A percentile compares a stretch with the other conserved stretches of the same genome.
phyloP scores from a whole-genome alignment of 2,113 vertebrate species.

The Tachysurus fulvidraco region DNA sequence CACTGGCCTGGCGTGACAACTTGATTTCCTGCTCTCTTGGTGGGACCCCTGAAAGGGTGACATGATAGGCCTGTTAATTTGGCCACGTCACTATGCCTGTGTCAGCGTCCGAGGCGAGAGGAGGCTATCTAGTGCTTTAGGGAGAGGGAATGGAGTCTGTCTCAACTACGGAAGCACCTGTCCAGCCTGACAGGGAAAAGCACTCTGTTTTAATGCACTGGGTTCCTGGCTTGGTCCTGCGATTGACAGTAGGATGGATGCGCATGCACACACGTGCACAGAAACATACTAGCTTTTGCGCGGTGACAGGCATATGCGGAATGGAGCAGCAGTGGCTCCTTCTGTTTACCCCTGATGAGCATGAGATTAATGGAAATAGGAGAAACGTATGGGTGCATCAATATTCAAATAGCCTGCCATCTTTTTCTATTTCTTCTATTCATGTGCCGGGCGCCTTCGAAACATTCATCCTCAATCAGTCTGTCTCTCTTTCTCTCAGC shows the following conservation, averaged over 20 bases:
- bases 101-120: conserved; percentile 69
- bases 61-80: conserved; percentile 91
- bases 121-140: conserved; percentile 72
- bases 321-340: conserved; percentile 80
- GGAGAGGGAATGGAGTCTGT: conserved; percentile 83
- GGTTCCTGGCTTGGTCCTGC: conserved; percentile 79
- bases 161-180: conserved; percentile 86
- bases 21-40: conserved; percentile 89
- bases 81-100: conserved; percentile 85
- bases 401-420: conserved; percentile 94
- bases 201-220: conserved; percentile 85
- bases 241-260: conserved; percentile 80
- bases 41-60: conserved; percentile 80
- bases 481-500: conserved; percentile 35
- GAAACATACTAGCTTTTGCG: conserved; percentile 80
- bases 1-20: conserved; percentile 87
- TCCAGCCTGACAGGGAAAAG: conserved; percentile 84
- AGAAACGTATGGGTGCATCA: conserved; percentile 89
- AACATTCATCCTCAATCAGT: conserved; percentile 47
- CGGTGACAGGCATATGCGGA: conserved; percentile 79
- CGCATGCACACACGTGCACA: conserved; percentile 62
- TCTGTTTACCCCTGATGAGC: conserved; percentile 96
- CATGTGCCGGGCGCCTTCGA: conserved; percentile 38
- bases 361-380: conserved; percentile 78
- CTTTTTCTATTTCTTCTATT: conserved; percentile 74